These are phyloP conservation scores for Coregonus sp. DNA, from an alignment of 2,797 vertebrate species.

Conservation along the genomic window DNA sequence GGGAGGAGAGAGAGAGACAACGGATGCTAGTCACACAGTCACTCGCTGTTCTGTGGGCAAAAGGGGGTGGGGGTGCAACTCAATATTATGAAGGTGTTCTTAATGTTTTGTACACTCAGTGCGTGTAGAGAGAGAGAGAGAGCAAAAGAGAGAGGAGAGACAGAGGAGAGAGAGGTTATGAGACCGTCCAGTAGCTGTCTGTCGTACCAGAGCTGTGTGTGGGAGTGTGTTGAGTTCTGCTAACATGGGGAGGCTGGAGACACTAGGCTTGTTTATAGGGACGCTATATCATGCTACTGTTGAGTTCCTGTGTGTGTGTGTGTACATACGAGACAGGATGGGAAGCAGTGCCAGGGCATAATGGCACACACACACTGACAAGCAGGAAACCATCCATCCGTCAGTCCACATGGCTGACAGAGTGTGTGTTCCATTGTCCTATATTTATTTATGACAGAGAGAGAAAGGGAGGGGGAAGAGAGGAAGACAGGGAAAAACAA, in stretches of 20 bases:
- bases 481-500: background rate
- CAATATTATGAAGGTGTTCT: too few relatives aligned
- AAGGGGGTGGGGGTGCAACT: background rate
- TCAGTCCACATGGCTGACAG: conserved; percentile 10
- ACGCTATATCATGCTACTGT: conserved; percentile 13
- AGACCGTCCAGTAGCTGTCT: background rate
- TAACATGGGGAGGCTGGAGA: conserved; percentile 11
- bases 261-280: conserved; percentile 17
- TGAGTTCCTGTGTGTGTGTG: background rate
- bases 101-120: too few relatives aligned
- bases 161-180: background rate
- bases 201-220: conserved; percentile 19
- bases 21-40: background rate
- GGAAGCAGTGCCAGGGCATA: background rate
- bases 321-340: background rate
- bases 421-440: conserved; percentile 17
- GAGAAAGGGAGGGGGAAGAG: conserved; percentile 11
- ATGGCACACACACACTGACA: background rate
- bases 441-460: conserved; percentile 11
- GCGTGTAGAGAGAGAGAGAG: conserved; percentile 8
- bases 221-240: conserved; percentile 20
- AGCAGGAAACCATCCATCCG: background rate
- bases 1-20: background rate
- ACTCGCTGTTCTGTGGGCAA: background rate
- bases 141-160: background rate